Evolutionary conservation across 2,113 vertebrate species (phyloP).

Genomic region (Pteronura brasiliensis): DNA sequence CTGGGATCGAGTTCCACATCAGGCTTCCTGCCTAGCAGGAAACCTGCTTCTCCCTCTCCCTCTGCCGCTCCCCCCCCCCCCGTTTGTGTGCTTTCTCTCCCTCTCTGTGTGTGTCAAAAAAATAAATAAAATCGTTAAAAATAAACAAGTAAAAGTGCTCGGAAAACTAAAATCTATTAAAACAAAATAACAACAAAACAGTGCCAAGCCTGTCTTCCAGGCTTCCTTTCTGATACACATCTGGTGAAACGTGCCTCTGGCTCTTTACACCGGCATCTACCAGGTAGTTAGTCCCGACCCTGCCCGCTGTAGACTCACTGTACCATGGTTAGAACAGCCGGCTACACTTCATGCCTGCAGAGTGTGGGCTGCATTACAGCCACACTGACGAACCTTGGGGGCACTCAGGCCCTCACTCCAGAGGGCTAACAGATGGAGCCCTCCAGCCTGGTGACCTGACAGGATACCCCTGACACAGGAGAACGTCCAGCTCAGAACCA

Average conservation of each 20-base stretch:
- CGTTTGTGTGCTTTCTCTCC: background rate
- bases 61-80: too few species aligned
- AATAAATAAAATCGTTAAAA: background rate
- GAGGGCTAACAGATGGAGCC: constrained; percentile 55
- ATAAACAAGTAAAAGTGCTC: background rate
- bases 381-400: constrained; percentile 71
- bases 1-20: background rate
- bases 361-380: constrained; percentile 73
- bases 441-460: constrained; percentile 25
- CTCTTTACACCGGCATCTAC: constrained; percentile 52
- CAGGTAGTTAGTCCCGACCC: constrained; percentile 65
- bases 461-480: constrained; percentile 69
- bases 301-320: constrained; percentile 59
- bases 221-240: constrained; percentile 64
- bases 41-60: background rate
- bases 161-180: background rate
- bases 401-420: constrained; percentile 66
- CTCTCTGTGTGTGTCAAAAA: too few species aligned
- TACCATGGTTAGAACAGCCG: constrained; percentile 69
- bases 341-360: constrained; percentile 72
- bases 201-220: constrained; percentile 60
- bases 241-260: constrained; percentile 67
- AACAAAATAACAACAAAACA: background rate
- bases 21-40: background rate
- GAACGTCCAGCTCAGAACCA: constrained; percentile 47